Evolutionary conservation across 2,797 vertebrate genomes (phyloP).

Genomic region (Lagocephalus sceleratus): DNA sequence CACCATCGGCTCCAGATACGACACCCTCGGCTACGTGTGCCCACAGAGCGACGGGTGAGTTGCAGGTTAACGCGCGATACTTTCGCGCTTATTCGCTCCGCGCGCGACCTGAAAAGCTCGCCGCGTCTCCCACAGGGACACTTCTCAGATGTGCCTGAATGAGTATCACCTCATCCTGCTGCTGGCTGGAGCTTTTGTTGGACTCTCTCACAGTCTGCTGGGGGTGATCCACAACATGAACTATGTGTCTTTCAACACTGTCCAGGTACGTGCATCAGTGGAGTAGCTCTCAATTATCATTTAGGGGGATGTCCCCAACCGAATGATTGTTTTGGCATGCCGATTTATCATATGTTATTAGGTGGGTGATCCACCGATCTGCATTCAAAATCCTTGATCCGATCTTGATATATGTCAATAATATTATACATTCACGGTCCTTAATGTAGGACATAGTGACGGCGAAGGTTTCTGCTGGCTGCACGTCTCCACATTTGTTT

Average conservation of each 20-base stretch:
- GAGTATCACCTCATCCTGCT: constrained; percentile 88
- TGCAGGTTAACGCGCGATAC: not conserved
- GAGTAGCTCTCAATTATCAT: not conserved
- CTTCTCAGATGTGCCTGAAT: constrained; percentile 81
- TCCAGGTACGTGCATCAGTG: constrained; percentile 81
- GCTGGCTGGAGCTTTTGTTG: constrained; percentile 89
- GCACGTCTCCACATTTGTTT: no score
- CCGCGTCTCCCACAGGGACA: constrained; percentile 17
- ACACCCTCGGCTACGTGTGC: constrained; percentile 78
- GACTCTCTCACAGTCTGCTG: constrained; percentile 87
- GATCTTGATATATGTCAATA: no score
- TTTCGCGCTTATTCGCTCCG: not conserved
- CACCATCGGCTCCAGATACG: constrained; percentile 82
- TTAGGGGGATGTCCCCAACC: no score
- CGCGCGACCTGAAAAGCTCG: not conserved
- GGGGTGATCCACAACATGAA: constrained; percentile 92
- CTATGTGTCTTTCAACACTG: constrained; percentile 87
- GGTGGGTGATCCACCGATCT: no score
- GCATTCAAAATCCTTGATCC: no score
- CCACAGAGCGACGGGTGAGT: constrained; percentile 76
- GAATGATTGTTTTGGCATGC: no score
- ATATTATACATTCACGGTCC: no score
- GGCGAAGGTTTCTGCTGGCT: no score
- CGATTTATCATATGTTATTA: no score
- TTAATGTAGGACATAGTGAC: no score